Base-by-base conservation (phyloP, 2,113 vertebrate species). In the Paracanthobrama guichenoti region DNA sequence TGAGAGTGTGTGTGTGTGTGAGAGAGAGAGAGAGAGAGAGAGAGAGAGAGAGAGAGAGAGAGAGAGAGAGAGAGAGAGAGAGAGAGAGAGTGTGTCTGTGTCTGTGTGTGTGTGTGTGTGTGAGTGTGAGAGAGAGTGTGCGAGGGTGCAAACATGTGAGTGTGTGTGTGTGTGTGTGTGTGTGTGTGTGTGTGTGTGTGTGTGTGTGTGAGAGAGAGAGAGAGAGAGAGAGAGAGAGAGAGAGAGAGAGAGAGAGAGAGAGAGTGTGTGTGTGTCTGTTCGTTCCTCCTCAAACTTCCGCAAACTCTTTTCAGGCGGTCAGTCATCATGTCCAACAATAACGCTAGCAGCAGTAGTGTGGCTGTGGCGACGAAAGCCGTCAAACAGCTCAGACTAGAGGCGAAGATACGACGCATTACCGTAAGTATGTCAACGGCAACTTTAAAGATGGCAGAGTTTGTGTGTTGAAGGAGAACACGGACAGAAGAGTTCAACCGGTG, bases 271-370 rank as follows among this genome's bases (percentile, higher is more conserved):
- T 10, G 60, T 3, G 60, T 7, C 26, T 16, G 60, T 16, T 2
- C 3, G 5, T 18, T 18, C 14, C 13, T 18, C 14, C n/a, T 26
- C n/a, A 75, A 77, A 77, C 79, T 80, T 67, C 60, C 79, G 60
- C 60, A 50, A 62, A 46, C 77, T 79, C 20, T 46, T 4, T 62
- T 50, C 3, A 5, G 75, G 59, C 24, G 6, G 78, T 66, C 13
- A 31, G 59, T 80, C 14, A 60, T 72, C 88, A 95, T 95, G 94
- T 94, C 94, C 48, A 95, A 94, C 92, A 95, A 94, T 87, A 95
- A 93, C 55, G 91, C 93, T 53, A 93, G 93, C 83, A 93, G 88
- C 88, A 93, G 89, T 87, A 94, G 89, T 90, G 82, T 95, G 66
- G 90, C 92, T 16, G 85, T 90, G 64, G 93, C 93, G 1, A 92